Evolutionary conservation across 2,113 vertebrate species (phyloP), one percentile per base, ranked within the genome.

Genomic region (Elaphurus davidianus): DNA sequence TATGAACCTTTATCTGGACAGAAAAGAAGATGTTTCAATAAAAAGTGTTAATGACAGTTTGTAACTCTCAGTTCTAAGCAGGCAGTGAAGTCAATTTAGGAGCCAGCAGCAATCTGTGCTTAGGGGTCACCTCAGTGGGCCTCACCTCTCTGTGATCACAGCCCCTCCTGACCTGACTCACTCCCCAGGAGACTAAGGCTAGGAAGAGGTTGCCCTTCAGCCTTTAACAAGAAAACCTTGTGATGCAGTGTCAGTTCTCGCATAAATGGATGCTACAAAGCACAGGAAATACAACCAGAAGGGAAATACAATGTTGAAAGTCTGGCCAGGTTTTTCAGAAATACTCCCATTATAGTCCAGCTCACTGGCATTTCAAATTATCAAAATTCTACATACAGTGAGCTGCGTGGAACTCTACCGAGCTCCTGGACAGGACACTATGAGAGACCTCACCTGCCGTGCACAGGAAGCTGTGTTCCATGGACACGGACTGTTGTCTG

Each of bases 201-300:
- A 54, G 27, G 45, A 74, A 40, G 27, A 23, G 40, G 64, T 17
- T 5, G n/a, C 30, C 52, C 81, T 30, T n/a, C 7, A 36, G 7
- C 67, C 67, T 90, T 52, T 4, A 52, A 7, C 79, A 82, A 92
- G 60, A 92, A 97, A 92, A 27, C 36, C 47, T 13, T 2, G 33
- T 5, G n/a, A 4, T 54, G 25, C 40, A 2, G 59, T 21, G 47
- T 47, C n/a, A 71, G 25, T 21, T 84, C 54, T 40, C 28, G 0
- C 9, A 40, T n/a, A 71, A 30, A 17, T 1, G 28, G 16, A 43
- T 4, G n/a, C 19, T 6, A 59, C 57, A 57, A 90, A 55, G 59
- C 50, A 85, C 30, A 30, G 1, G 3, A 40, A 43, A 87, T 50
- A n/a, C 0, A 13, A 57, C 40, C 40, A 8, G 10, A 17, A 64